Base-by-base conservation (phyloP, 2,113 vertebrate species). In the Anoura caudifer region DNA sequence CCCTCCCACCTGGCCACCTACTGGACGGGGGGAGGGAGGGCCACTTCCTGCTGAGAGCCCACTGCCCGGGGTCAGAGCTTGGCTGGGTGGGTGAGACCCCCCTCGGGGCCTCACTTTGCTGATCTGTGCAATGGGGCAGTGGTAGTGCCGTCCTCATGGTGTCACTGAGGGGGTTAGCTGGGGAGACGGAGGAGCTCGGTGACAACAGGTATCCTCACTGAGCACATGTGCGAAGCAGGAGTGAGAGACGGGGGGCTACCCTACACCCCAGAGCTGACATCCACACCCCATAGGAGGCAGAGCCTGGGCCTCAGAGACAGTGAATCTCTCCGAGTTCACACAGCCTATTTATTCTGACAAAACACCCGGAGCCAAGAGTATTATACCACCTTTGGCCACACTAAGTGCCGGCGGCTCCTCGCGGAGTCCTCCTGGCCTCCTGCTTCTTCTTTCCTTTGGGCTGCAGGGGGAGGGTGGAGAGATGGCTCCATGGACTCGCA, bases 301-400 rank as follows among this genome's bases (percentile, higher is more conserved):
- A 0, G 6, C 69, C 31, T 47, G 20, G 45, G 33, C 36, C 36
- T 61, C 17, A 7, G 38, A 9, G 54, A 1, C 12, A 1, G 41
- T 1, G 26, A 47, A 36, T 65, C 65, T 63, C 8, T 41, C 7
- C 41, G 5, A 24, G 56, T 10, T 15, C 4, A 0, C 8, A 28
- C 13, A 0, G n/a, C 26, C 1, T 0, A 2, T 26, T 20, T 20
- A 3, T 26, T n/a, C 38, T 45, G 22, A n/a, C 10, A 17, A 41
- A 24, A 22, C 84, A 11, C 0, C 3, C 61, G 22, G 31, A 5
- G 41, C 33, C 61, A 3, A 5, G 69, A 26, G 0, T 5, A 0
- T 1, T 19, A 22, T 9, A 3, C 12, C 20, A 24, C 2, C 1
- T 12, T 1, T 3, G 47, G 31, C 41, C 20, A 0, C 13, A 2